Evolutionary conservation across 2,888 invertebrate species (phyloP).

Genomic region (Diplazon laetatorius): DNA sequence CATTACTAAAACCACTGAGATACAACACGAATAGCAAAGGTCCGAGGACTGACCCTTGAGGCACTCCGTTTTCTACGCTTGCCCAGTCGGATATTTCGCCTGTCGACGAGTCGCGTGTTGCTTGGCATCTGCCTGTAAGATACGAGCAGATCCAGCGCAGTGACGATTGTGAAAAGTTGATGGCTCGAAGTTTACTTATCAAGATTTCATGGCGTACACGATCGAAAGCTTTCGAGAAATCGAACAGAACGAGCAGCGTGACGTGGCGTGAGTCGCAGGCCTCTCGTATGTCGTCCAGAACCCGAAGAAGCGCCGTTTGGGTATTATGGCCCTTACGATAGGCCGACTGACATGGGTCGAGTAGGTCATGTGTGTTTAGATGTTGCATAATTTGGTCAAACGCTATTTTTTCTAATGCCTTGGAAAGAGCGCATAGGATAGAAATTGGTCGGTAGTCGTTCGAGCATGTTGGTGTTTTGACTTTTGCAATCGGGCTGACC

Average conservation of each 20-base stretch:
- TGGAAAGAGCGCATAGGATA: constrained; percentile 65
- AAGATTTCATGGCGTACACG: constrained; percentile 65
- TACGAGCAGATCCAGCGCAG: constrained; percentile 71
- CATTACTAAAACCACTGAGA: constrained; percentile 20
- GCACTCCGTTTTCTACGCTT: constrained; percentile 12
- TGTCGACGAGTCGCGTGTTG: not conserved
- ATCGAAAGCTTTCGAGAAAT: constrained; percentile 74
- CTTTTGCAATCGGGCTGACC: constrained; percentile 68
- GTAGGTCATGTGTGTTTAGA: constrained; percentile 65
- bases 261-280: constrained; percentile 65
- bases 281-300: constrained; percentile 67
- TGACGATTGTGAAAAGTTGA: constrained; percentile 81
- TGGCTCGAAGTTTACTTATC: constrained; percentile 56
- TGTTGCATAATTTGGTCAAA: constrained; percentile 63
- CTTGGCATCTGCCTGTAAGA: constrained; percentile 18
- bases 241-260: constrained; percentile 67
- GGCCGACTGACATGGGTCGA: constrained; percentile 70
- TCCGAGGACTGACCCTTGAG: constrained; percentile 50
- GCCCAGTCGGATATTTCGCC: not conserved
- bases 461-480: constrained; percentile 31
- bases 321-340: constrained; percentile 69
- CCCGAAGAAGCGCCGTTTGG: constrained; percentile 67
- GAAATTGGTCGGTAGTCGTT: constrained; percentile 70
- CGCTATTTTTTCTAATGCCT: constrained; percentile 63
- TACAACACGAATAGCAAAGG: constrained; percentile 41